Evolutionary conservation across 2,797 vertebrate species (phyloP).

Genomic region (Menidia menidia): DNA sequence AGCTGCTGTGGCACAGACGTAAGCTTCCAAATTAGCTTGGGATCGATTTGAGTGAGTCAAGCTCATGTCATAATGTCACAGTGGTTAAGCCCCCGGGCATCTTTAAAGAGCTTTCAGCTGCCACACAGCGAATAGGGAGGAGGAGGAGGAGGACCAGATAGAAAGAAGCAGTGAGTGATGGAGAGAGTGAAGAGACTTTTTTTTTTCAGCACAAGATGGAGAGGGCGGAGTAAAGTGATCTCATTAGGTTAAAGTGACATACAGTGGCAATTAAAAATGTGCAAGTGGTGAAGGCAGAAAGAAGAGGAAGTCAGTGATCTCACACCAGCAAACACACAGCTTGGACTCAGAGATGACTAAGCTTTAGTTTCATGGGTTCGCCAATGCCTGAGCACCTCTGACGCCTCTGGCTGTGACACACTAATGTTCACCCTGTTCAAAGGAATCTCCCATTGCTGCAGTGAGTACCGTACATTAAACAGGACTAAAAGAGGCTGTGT

Average conservation of each 20-base stretch:
- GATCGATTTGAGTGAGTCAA: slow-evolving; percentile 79
- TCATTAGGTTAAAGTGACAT: slow-evolving; percentile 39
- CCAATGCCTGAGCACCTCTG: slow-evolving; percentile 52
- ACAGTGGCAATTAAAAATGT: slow-evolving; percentile 29
- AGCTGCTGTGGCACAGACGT: slow-evolving; percentile 66
- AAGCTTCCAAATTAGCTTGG: slow-evolving; percentile 78
- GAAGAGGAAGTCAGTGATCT: slow-evolving; percentile 43
- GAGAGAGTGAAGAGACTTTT: slow-evolving; percentile 33
- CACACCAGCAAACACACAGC: slow-evolving; percentile 44
- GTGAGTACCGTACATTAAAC: slow-evolving; percentile 62
- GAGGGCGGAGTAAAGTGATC: slow-evolving; percentile 32
- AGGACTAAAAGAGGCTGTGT: slow-evolving; percentile 53
- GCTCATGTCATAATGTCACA: slow-evolving; percentile 80
- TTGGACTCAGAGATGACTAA: slow-evolving; percentile 68
- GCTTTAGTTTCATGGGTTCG: slow-evolving; percentile 60
- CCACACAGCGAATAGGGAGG: slow-evolving; percentile 24
- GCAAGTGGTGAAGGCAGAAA: slow-evolving; percentile 22
- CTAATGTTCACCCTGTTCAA: slow-evolving; percentile 62
- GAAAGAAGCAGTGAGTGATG: slow-evolving; percentile 21
- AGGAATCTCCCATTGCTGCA: slow-evolving; percentile 50
- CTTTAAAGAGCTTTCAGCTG: slow-evolving; percentile 80
- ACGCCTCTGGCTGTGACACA: slow-evolving; percentile 55
- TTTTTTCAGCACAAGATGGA: slow-evolving; percentile 29
- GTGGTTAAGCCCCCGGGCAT: slow-evolving; percentile 74
- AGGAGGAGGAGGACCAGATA: slow-evolving; percentile 14